phyloP scores from a whole-genome alignment of 2,888 invertebrate genomes.

The Heliconius aoede region DNA sequence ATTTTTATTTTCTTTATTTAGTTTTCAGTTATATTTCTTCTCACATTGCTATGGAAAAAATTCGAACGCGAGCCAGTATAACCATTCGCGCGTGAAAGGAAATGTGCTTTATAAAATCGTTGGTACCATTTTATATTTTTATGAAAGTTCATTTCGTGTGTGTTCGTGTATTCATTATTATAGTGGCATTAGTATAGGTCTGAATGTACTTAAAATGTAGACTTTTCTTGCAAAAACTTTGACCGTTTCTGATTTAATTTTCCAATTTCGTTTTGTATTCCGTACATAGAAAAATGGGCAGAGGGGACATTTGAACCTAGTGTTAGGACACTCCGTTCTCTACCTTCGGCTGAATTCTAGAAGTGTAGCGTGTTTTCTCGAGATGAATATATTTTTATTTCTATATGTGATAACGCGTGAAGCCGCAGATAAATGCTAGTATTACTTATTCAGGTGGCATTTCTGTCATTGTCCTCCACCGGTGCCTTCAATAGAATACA shows the following conservation, averaged over 20 bases:
- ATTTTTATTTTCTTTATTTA: background rate
- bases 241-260: background rate
- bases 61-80: conserved; percentile 1
- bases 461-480: conserved; percentile 48
- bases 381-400: no score
- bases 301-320: background rate
- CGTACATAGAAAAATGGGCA: background rate
- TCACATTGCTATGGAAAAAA: conserved; percentile 6
- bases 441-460: conserved; percentile 29
- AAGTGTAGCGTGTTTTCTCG: background rate
- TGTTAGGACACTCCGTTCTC: background rate
- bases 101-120: conserved; percentile 34
- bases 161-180: background rate
- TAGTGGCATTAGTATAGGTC: background rate
- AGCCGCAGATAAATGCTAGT: background rate
- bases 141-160: background rate
- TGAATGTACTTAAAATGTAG: background rate
- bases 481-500: conserved; percentile 21
- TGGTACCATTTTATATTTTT: conserved; percentile 13
- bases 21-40: background rate
- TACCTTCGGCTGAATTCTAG: background rate
- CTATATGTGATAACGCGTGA: no score
- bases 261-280: background rate
- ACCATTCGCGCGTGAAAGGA: conserved; percentile 15
- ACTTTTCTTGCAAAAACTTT: background rate